Evolutionary conservation across 1,140 invertebrate genomes (phyloP).

Genomic region (Thaumatotibia leucotreta): DNA sequence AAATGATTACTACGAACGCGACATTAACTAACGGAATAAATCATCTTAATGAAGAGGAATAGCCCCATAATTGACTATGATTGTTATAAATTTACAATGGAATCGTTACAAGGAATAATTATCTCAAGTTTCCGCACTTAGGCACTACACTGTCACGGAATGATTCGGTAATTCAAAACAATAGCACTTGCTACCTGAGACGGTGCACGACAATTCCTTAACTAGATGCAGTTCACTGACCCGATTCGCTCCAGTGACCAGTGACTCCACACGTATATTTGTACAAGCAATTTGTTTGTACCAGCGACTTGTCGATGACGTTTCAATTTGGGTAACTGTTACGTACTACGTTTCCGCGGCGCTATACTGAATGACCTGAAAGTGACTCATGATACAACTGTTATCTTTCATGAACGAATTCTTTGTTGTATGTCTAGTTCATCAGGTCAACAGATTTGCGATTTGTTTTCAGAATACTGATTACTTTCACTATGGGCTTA

Average conservation of each 20-base stretch:
- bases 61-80: not conserved
- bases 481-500: constrained; percentile 25
- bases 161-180: not conserved
- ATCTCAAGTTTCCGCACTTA: not conserved
- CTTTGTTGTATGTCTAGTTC: constrained; percentile 25
- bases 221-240: constrained; percentile 39
- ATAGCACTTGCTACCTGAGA: constrained; percentile 22
- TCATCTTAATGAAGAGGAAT: not conserved
- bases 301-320: constrained; percentile 54
- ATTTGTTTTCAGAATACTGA: constrained; percentile 18
- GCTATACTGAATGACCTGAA: constrained; percentile 55
- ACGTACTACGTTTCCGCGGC: constrained; percentile 34
- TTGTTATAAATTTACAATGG: not conserved
- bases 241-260: constrained; percentile 42
- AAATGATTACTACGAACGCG: too few relatives aligned
- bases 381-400: constrained; percentile 56
- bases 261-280: constrained; percentile 47
- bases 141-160: not conserved
- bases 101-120: not conserved
- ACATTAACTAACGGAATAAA: not conserved
- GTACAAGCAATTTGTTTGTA: constrained; percentile 46
- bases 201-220: constrained; percentile 18
- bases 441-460: constrained; percentile 36
- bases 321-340: constrained; percentile 65
- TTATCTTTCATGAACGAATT: constrained; percentile 35